Evolutionary conservation across 2,888 invertebrate genomes (phyloP).

Genomic region (Melangyna quadrimaculata): DNA sequence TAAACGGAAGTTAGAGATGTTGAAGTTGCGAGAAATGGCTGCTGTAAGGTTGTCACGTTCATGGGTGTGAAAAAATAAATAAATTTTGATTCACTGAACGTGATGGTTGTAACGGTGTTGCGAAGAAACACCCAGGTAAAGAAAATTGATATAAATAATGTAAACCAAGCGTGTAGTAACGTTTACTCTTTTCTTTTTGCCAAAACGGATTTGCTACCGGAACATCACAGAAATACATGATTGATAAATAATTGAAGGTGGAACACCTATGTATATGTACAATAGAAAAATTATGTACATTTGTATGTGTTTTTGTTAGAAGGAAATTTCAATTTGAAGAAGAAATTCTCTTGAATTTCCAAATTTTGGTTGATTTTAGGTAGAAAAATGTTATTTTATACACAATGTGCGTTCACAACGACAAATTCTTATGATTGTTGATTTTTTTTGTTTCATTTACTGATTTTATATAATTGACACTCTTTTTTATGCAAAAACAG

Average conservation of each 20-base stretch:
- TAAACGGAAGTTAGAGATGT: background rate
- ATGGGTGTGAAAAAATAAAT: background rate
- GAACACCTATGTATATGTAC: too few species aligned
- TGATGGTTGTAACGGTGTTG: background rate
- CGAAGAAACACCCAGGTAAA: background rate
- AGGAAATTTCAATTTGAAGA: too few species aligned
- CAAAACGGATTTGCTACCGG: background rate
- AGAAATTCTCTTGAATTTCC: too few species aligned
- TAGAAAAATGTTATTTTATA: too few species aligned
- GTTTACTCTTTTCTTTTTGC: background rate
- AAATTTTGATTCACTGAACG: background rate
- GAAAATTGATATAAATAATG: background rate
- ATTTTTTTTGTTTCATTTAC: too few species aligned
- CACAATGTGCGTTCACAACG: too few species aligned
- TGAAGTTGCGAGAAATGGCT: background rate
- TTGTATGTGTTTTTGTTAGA: too few species aligned
- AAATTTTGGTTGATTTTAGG: too few species aligned
- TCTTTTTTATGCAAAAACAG: too few species aligned
- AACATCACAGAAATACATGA: background rate
- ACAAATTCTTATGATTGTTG: too few species aligned
- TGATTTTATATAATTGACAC: too few species aligned
- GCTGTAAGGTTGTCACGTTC: background rate
- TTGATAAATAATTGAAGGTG: background rate
- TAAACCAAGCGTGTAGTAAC: background rate
- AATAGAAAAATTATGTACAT: too few species aligned